Percentiles rank a stretch among this genome's conserved stretches.
Evolutionary conservation across 2,797 vertebrate species (phyloP).

Genomic region (Knipowitschia caucasica): DNA sequence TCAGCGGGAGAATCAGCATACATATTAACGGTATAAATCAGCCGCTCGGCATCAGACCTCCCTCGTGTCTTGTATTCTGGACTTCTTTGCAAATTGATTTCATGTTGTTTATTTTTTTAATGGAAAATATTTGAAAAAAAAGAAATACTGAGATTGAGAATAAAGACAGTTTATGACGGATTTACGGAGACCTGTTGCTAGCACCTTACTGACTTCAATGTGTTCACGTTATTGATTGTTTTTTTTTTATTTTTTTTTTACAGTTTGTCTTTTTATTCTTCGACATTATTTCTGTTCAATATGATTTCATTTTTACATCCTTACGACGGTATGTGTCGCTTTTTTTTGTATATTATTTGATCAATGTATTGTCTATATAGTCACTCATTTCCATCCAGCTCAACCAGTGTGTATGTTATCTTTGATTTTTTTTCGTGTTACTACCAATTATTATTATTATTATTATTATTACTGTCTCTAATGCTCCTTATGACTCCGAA

Average conservation of each 20-base stretch:
- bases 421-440: constrained; percentile 78
- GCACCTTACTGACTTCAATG: constrained; percentile 77
- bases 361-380: constrained; percentile 71
- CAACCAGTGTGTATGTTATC: constrained; percentile 65
- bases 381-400: constrained; percentile 59
- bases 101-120: constrained; percentile 76
- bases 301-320: constrained; percentile 62
- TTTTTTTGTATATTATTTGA: constrained; percentile 68
- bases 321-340: constrained; percentile 46
- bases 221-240: constrained; percentile 66
- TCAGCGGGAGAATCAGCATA: constrained; percentile 84
- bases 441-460: constrained; percentile 71
- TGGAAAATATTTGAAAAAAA: constrained; percentile 58
- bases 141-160: constrained; percentile 59
- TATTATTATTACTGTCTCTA: no score
- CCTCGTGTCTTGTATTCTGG: constrained; percentile 71
- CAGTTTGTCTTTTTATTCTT: constrained; percentile 32
- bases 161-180: constrained; percentile 81
- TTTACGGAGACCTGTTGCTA: constrained; percentile 82
- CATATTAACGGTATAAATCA: constrained; percentile 83
- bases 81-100: constrained; percentile 77
- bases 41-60: constrained; percentile 70
- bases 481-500: constrained; percentile 87
- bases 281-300: constrained; percentile 46
- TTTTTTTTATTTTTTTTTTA: constrained; percentile 69